Percentiles rank a stretch among this genome's conserved stretches.
Evolutionary conservation across 2,888 invertebrate species (phyloP).

Genomic region (Stegana nigrithorax): DNA sequence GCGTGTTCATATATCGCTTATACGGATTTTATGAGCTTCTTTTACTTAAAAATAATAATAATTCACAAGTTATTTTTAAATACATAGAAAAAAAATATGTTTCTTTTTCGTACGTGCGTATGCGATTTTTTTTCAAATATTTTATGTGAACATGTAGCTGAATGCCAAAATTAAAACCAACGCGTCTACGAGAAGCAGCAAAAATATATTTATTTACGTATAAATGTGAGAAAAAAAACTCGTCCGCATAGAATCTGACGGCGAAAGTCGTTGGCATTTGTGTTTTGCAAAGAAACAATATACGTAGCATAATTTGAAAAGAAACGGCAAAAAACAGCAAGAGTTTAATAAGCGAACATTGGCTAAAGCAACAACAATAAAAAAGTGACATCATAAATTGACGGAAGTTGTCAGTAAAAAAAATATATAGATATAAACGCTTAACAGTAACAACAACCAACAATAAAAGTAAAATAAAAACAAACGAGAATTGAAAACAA

Average conservation of each 20-base stretch:
- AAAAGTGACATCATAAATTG: conserved; percentile 13
- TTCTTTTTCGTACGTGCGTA: not conserved
- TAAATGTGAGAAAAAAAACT: no score
- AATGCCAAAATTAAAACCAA: conserved; percentile 4
- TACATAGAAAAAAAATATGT: not conserved
- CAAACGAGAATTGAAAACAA: not conserved
- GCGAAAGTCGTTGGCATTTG: conserved; percentile 9
- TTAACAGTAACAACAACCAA: not conserved
- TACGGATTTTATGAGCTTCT: not conserved
- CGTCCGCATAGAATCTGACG: conserved; percentile 3
- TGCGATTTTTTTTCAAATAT: not conserved
- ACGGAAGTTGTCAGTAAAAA: conserved; percentile 4
- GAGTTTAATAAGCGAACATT: not conserved
- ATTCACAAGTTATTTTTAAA: not conserved
- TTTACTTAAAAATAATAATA: no score
- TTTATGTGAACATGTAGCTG: conserved; percentile 3
- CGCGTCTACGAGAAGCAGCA: not conserved
- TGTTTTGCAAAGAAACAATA: not conserved
- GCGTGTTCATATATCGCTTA: no score
- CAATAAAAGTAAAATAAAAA: not conserved
- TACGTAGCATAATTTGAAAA: no score
- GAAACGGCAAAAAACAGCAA: not conserved
- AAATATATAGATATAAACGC: not conserved
- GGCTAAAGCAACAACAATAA: not conserved
- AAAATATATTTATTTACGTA: not conserved